Evolutionary conservation across 1,140 invertebrate species (phyloP).

Genomic region (Drosophila leontia): DNA sequence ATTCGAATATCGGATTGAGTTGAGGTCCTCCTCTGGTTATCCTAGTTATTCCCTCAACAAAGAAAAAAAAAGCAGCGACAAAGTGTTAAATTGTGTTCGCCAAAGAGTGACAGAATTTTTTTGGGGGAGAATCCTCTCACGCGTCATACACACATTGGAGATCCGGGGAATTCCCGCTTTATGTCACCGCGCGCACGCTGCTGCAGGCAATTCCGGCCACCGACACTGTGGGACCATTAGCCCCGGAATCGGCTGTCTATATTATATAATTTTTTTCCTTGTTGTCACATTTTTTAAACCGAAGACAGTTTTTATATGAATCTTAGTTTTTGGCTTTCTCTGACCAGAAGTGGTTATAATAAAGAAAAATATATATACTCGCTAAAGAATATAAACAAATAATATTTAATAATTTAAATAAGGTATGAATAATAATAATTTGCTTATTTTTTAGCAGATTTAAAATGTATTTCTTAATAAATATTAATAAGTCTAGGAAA

Average conservation of each 20-base stretch:
- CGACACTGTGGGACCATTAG: constrained; percentile 25
- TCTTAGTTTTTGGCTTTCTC: not conserved
- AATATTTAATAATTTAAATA: not conserved
- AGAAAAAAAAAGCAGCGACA: constrained; percentile 45
- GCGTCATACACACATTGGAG: constrained; percentile 23
- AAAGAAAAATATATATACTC: not conserved
- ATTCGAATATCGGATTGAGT: constrained; percentile 5
- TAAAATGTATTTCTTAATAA: not conserved
- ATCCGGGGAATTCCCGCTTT: constrained; percentile 45
- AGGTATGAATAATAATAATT: not conserved
- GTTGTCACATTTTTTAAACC: not conserved
- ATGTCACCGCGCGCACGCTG: constrained; percentile 16
- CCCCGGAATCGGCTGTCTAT: not conserved
- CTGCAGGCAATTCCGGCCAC: constrained; percentile 28
- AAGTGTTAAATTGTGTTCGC: constrained; percentile 82
- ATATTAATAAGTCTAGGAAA: not conserved
- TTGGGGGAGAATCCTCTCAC: constrained; percentile 19
- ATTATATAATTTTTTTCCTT: not conserved
- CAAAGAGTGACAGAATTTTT: constrained; percentile 41
- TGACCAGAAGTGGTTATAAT: not conserved
- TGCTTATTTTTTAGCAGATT: not conserved
- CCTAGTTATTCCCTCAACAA: constrained; percentile 44
- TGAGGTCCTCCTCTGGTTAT: constrained; percentile 25
- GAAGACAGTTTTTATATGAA: not conserved
- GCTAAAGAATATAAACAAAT: not conserved